Evolutionary conservation across 1,140 invertebrate species (phyloP).

Genomic region (Drosophila nannoptera): DNA sequence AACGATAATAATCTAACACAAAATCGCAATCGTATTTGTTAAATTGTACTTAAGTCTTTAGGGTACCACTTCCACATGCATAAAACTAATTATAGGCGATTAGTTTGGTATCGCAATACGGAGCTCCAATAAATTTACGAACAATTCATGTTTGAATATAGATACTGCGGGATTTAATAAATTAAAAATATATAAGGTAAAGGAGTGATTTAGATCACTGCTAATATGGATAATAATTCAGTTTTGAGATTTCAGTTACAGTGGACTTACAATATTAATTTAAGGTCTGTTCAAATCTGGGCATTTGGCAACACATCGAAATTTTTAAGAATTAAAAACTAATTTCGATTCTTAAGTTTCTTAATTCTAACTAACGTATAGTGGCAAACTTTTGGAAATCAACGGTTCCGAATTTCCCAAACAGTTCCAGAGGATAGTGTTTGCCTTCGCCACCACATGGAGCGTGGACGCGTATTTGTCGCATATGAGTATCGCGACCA

Average conservation of each 20-base stretch:
- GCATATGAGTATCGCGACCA: conserved; percentile 97
- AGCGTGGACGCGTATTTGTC: conserved; percentile 97
- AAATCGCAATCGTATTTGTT: conserved; percentile 60
- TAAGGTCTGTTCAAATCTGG: too few relatives aligned
- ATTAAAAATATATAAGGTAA: not conserved
- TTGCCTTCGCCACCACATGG: conserved; percentile 87
- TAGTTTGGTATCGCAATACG: conserved; percentile 49
- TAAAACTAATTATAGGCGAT: conserved; percentile 37
- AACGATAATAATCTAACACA: conserved; percentile 61
- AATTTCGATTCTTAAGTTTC: not conserved
- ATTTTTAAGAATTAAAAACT: conserved; percentile 8
- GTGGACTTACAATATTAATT: too few relatives aligned
- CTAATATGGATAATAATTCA: too few relatives aligned
- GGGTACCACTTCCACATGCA: conserved; percentile 23
- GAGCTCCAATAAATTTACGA: conserved; percentile 58
- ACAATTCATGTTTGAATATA: conserved; percentile 4
- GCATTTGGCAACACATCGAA: not conserved
- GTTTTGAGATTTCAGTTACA: too few relatives aligned
- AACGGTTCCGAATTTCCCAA: conserved; percentile 88
- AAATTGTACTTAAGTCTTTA: conserved; percentile 69
- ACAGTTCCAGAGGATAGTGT: conserved; percentile 85
- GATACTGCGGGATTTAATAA: not conserved
- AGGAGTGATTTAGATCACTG: not conserved
- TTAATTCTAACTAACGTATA: conserved; percentile 82
- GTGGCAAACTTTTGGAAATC: conserved; percentile 90